Evolutionary conservation across 2,113 vertebrate species (phyloP).

Genomic region (Corythornis madagascariensis): DNA sequence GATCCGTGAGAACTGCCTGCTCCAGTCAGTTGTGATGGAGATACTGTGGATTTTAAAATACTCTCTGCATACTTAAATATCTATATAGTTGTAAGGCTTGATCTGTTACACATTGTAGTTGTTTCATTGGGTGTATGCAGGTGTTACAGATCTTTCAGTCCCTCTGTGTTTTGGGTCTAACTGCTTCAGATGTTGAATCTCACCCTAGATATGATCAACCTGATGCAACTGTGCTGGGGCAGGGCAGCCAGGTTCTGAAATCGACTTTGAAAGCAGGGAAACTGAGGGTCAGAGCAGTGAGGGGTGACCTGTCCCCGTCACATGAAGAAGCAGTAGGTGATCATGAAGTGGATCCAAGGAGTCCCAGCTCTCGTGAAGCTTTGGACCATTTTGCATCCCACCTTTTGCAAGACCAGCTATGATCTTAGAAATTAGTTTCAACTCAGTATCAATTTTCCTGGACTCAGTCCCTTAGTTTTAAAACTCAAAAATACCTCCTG

Average conservation of each 20-base stretch:
- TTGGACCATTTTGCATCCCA: neutral
- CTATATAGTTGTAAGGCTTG: neutral
- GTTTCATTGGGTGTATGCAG: neutral
- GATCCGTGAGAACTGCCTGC: neutral
- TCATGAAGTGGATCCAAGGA: fast-evolving
- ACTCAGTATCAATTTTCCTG: slow-evolving; percentile 4
- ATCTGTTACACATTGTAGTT: neutral
- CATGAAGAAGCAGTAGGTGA: neutral
- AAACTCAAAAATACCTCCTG: slow-evolving; percentile 12
- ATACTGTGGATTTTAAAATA: neutral
- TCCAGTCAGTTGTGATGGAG: neutral
- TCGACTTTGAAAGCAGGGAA: neutral
- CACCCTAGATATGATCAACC: neutral
- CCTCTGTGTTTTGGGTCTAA: fast-evolving
- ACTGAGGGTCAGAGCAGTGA: neutral
- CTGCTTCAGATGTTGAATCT: neutral
- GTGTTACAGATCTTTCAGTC: neutral
- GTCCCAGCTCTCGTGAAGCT: neutral
- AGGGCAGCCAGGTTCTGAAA: neutral
- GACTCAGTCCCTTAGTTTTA: neutral
- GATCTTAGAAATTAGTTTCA: neutral
- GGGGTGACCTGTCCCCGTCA: neutral
- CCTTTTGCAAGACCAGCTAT: neutral
- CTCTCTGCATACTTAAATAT: neutral
- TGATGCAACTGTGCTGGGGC: neutral